Conservation (phyloP, 2,113 vertebrate species). For the Emydura subglobosa region DNA sequence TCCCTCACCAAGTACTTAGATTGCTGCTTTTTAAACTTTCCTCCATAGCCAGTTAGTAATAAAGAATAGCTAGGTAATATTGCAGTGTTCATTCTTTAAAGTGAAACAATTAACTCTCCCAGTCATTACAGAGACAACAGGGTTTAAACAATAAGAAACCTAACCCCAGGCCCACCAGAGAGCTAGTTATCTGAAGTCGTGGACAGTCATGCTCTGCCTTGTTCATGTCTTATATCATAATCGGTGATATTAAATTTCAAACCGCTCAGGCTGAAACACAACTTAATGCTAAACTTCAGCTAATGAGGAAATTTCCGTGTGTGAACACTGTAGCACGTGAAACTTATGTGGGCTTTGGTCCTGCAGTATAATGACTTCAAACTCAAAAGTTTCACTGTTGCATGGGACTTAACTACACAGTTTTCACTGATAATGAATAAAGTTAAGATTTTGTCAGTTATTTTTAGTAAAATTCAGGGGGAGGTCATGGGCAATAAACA, state of each 20-base stretch:
- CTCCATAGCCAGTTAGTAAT: neutral
- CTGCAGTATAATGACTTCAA: neutral
- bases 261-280: neutral
- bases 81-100: neutral
- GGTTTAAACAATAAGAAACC: neutral
- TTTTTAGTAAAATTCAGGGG: too few relatives aligned
- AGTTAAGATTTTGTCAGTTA: neutral
- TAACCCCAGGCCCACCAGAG: neutral
- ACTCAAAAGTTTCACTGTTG: neutral
- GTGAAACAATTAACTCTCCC: neutral
- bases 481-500: too few relatives aligned
- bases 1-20: neutral
- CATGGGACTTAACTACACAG: neutral
- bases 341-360: neutral
- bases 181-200: fast-evolving
- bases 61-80: neutral
- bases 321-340: neutral
- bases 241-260: neutral
- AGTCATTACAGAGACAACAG: neutral
- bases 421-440: neutral
- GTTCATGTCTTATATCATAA: neutral
- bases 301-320: neutral
- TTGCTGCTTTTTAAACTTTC: neutral
- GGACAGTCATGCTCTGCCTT: neutral
- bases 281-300: neutral